phyloP scores from a whole-genome alignment of 1,140 invertebrate species.

The Drosophila malerkotliana region DNA sequence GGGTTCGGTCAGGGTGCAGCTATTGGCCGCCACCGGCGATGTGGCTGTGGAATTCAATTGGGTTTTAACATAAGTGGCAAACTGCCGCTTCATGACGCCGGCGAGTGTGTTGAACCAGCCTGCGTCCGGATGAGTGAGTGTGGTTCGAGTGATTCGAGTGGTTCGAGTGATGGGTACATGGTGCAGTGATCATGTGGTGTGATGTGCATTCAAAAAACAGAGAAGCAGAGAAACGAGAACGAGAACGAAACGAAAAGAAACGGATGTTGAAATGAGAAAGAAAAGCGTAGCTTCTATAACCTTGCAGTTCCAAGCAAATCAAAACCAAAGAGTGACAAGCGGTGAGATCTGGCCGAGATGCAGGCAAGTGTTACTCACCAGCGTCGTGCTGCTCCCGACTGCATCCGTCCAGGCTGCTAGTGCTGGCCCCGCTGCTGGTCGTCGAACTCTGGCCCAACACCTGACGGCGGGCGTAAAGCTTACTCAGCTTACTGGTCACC shows the following conservation, averaged over 20 bases:
- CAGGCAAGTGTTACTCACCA: constrained; percentile 37
- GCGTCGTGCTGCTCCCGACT: constrained; percentile 53
- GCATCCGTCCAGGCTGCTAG: constrained; percentile 48
- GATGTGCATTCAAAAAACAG: constrained; percentile 1
- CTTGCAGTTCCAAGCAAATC: constrained; percentile 19
- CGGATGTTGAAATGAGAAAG: constrained; percentile 23
- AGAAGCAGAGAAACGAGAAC: constrained; percentile 14
- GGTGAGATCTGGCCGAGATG: not conserved
- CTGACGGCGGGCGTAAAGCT: constrained; percentile 71
- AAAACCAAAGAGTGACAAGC: constrained; percentile 8
- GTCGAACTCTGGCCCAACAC: constrained; percentile 51
- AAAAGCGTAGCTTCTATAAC: not conserved
- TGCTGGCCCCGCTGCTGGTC: constrained; percentile 40
- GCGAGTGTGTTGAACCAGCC: constrained; percentile 87
- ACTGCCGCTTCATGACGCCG: constrained; percentile 87
- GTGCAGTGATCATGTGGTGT: constrained; percentile 15
- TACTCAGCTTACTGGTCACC: constrained; percentile 68
- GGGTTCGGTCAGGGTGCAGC: constrained; percentile 26
- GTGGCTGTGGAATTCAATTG: constrained; percentile 85
- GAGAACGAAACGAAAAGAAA: constrained; percentile 42
- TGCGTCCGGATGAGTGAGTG: constrained; percentile 51
- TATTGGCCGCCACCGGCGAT: constrained; percentile 63
- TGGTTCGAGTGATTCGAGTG: constrained; percentile 8
- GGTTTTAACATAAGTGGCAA: constrained; percentile 91
- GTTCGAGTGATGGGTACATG: constrained; percentile 18